A percentile compares a stretch with the other conserved stretches of the same genome.
Evolutionary conservation across 2,113 vertebrate species (phyloP).

Genomic region (Menura novaehollandiae): DNA sequence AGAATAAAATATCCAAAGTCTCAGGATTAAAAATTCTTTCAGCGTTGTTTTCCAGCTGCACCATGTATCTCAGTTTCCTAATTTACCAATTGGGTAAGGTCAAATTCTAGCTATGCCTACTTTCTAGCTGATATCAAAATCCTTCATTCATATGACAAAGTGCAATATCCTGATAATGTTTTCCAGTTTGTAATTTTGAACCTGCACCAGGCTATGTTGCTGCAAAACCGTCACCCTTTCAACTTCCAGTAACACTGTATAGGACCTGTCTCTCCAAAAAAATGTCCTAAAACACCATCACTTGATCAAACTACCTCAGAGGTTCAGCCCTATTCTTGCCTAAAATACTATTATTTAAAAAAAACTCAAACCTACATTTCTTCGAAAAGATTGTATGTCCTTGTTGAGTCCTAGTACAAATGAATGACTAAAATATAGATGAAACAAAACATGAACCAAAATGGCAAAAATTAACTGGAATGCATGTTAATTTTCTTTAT

Average conservation of each 20-base stretch:
- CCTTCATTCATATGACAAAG: not conserved
- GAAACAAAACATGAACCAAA: not conserved
- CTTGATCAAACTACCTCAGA: not conserved
- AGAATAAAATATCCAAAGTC: not conserved
- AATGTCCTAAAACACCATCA: not conserved
- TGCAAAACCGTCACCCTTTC: not conserved
- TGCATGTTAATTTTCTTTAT: not conserved
- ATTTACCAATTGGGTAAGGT: not conserved
- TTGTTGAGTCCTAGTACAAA: not conserved
- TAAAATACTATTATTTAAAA: not conserved
- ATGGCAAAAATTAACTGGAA: not conserved
- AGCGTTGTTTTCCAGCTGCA: not conserved
- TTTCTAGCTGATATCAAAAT: not conserved
- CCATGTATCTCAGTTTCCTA: not conserved
- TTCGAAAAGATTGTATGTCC: not conserved
- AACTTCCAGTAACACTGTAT: not conserved
- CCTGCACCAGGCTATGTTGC: not conserved
- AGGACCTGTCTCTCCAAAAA: not conserved
- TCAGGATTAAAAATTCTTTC: not conserved
- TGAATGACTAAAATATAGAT: not conserved
- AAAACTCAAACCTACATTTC: not conserved
- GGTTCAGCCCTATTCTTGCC: not conserved
- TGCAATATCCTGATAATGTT: not conserved
- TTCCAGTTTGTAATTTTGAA: not conserved
- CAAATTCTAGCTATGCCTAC: not conserved